phyloP scores from a whole-genome alignment of 2,113 vertebrate genomes.

The Anguilla rostrata region DNA sequence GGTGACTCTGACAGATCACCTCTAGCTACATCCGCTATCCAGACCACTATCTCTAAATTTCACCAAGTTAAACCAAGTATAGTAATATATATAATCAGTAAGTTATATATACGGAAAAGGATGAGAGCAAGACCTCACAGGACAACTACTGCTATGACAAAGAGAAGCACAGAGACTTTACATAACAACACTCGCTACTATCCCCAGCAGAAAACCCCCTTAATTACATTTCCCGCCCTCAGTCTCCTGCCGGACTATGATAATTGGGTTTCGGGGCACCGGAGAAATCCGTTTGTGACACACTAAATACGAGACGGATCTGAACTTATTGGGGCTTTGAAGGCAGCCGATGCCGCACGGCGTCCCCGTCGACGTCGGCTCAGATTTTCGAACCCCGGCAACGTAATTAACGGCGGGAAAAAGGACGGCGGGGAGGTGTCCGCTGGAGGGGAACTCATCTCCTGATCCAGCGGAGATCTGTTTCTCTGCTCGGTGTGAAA shows the following conservation, averaged over 20 bases:
- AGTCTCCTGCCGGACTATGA: conserved; percentile 13
- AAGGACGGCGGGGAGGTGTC: conserved; percentile 37
- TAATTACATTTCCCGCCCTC: conserved; percentile 21
- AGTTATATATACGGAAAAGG: too few relatives aligned
- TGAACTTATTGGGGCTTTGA: not conserved
- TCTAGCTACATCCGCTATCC: too few relatives aligned
- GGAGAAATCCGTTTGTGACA: conserved; percentile 3
- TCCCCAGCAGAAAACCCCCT: conserved; percentile 16
- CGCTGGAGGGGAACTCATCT: conserved; percentile 41
- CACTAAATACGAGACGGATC: not conserved
- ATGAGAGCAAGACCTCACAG: too few relatives aligned
- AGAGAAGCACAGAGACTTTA: not conserved
- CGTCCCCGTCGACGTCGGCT: not conserved
- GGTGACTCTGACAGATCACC: too few relatives aligned
- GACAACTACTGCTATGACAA: too few relatives aligned
- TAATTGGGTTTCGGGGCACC: conserved; percentile 23
- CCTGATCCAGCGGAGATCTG: conserved; percentile 39
- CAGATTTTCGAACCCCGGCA: not conserved
- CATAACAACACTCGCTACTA: conserved; percentile 7
- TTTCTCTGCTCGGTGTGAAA: not conserved
- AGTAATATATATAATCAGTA: too few relatives aligned
- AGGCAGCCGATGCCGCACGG: not conserved
- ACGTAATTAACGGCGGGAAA: conserved; percentile 43
- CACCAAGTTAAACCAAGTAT: too few relatives aligned
- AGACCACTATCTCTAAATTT: too few relatives aligned